A percentile compares a stretch with the other conserved stretches of the same genome.
phyloP scores from a whole-genome alignment of 2,113 vertebrate genomes.

The Alethe diademata region DNA sequence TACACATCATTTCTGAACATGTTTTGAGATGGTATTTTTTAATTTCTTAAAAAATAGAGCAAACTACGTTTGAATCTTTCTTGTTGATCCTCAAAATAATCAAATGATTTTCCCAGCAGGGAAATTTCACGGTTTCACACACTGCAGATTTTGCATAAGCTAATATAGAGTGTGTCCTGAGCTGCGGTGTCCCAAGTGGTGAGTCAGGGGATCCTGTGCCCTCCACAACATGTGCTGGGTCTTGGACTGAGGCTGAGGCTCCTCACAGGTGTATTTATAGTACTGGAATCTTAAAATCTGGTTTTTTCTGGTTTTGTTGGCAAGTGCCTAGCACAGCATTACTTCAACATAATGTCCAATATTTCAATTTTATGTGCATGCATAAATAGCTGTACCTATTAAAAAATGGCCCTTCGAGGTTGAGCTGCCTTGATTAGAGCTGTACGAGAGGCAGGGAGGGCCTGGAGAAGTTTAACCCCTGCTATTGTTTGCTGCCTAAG shows the following conservation, averaged over 20 bases:
- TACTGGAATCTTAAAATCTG: not conserved
- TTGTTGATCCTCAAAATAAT: not conserved
- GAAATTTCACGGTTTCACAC: not conserved
- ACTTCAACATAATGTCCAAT: not conserved
- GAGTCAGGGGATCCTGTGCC: not conserved
- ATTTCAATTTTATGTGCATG: not conserved
- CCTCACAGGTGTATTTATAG: not conserved
- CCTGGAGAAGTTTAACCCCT: not conserved
- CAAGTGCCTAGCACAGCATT: not conserved
- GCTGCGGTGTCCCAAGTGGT: not conserved
- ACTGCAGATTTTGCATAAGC: not conserved
- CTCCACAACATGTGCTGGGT: accelerated
- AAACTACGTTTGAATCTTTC: not conserved
- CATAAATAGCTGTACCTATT: not conserved
- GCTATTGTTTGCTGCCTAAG: not conserved
- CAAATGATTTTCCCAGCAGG: not conserved
- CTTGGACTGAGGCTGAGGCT: not conserved
- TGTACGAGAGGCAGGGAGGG: not conserved
- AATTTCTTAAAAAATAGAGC: not conserved
- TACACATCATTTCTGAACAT: accelerated
- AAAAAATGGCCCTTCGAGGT: not conserved
- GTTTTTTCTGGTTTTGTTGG: not conserved
- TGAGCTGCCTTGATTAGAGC: not conserved
- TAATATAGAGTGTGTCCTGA: accelerated
- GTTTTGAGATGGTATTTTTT: not conserved